phyloP scores from a whole-genome alignment of 2,888 invertebrate genomes.

The Opisthograptis luteolata region DNA sequence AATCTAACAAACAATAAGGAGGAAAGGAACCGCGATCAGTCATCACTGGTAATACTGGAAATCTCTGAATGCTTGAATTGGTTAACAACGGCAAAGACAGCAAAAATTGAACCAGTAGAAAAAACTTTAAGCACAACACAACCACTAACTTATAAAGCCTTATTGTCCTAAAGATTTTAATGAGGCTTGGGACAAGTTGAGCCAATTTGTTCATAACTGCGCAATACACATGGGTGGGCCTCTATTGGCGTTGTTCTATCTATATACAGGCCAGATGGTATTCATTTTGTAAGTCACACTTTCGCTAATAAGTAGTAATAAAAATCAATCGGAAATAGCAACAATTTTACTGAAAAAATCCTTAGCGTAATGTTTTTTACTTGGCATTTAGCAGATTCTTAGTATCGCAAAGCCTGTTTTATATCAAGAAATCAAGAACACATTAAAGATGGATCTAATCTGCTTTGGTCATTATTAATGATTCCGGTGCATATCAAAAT shows the following conservation, averaged over 20 bases:
- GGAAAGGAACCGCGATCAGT: too few relatives aligned
- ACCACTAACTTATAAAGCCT: conserved; percentile 40
- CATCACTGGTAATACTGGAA: too few relatives aligned
- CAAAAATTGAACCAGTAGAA: not conserved
- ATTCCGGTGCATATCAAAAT: conserved; percentile 12
- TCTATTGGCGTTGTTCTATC: conserved; percentile 57
- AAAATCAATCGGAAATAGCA: conserved; percentile 14
- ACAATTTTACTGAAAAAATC: conserved; percentile 20
- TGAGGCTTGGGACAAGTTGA: conserved; percentile 70
- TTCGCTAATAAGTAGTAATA: conserved; percentile 14
- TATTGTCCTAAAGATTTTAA: conserved; percentile 60
- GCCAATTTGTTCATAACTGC: conserved; percentile 73
- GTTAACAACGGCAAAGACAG: not conserved
- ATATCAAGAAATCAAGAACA: conserved; percentile 21
- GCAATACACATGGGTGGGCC: too few relatives aligned
- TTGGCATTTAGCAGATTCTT: conserved; percentile 14
- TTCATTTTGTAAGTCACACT: conserved; percentile 11
- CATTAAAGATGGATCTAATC: conserved; percentile 15
- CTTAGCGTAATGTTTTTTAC: conserved; percentile 13
- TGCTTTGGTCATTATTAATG: conserved; percentile 27
- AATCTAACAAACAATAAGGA: too few relatives aligned
- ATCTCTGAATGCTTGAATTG: too few relatives aligned
- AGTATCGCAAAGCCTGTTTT: conserved; percentile 25
- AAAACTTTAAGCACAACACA: not conserved
- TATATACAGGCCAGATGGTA: conserved; percentile 39